Evolutionary conservation across 2,113 vertebrate species (phyloP), one percentile per base, ranked within the genome.

Genomic region (Lontra canadensis): DNA sequence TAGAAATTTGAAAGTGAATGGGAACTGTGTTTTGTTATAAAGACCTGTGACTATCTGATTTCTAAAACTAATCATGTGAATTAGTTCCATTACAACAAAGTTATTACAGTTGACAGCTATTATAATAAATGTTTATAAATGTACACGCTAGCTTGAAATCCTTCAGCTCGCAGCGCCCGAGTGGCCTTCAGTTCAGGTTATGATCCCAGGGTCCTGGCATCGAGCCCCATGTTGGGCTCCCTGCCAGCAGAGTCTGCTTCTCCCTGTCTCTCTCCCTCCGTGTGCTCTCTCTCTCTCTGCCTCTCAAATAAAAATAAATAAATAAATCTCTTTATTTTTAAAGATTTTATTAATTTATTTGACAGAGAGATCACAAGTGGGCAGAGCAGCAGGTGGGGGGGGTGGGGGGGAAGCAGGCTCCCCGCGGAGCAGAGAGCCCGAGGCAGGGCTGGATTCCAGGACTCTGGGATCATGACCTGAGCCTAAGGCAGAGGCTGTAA

Each of bases 91-190:
- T 57, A 63, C 25, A 34, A 23, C 36, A 59, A 88, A 47, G 69
- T 31, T 63, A 25, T 57, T 71, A 29, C n/a, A 44, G 31, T 23
- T 83, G 59, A 73, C 47, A 29, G 52, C 25, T 57, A 57, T 69
- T 55, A 34, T 69, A 39, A 57, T n/a, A 55, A 23, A 52, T 20
- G 23, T 52, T 18, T 57, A 52, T 6, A 57, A 67, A 82, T 34
- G 9, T 42, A 25, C 21, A 57, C 10, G 6, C 39, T 17, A 6
- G 44, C n/a, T 71, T 36, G 61, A 69, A 59, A 67, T 67, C 26
- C 18, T 84, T 52, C 49, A 59, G 12, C 63, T 31, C 6, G 6
- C 1, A 2, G 12, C 0, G 1, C 63, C 29, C 13, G 1, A 13
- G 13, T 34, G 31, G 63, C 63, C 31, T 67, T 67, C 31, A 34